Percentiles rank a stretch among this genome's conserved stretches.
These are phyloP conservation scores for Octopus sinensis DNA, from an alignment of 1,140 invertebrate genomes.

Conservation along the genomic window DNA sequence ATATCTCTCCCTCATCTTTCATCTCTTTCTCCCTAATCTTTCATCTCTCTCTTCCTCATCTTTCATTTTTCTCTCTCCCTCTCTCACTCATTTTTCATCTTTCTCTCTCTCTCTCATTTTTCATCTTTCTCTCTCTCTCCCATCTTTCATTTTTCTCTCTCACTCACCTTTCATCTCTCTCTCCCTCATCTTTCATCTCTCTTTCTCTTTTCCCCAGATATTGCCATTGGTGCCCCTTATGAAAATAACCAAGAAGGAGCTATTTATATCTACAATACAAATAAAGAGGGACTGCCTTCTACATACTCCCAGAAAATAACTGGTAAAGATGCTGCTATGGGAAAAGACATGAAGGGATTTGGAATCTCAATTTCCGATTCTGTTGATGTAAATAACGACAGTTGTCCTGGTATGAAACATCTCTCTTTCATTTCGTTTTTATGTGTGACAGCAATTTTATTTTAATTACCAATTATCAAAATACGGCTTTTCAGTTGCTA, in stretches of 20 bases:
- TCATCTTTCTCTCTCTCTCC: neutral
- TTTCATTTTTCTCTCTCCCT: too few relatives aligned
- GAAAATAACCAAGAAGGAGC: slow-evolving; percentile 70
- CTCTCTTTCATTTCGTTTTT: too few relatives aligned
- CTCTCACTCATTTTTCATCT: too few relatives aligned
- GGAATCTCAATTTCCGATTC: neutral
- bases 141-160: neutral
- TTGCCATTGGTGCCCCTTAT: slow-evolving; percentile 89
- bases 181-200: neutral
- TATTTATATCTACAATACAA: slow-evolving; percentile 85
- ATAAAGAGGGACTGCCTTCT: slow-evolving; percentile 46
- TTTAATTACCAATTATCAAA: too few relatives aligned
- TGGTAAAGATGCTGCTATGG: slow-evolving; percentile 10
- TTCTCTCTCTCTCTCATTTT: too few relatives aligned
- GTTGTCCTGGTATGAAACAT: neutral
- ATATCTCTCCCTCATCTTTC: too few relatives aligned
- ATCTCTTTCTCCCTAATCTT: too few relatives aligned
- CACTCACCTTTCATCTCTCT: neutral
- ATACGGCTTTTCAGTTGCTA: too few relatives aligned
- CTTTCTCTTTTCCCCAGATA: slow-evolving; percentile 60
- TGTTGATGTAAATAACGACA: neutral
- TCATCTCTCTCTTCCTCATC: too few relatives aligned
- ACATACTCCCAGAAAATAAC: slow-evolving; percentile 24
- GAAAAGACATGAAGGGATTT: slow-evolving; percentile 7
- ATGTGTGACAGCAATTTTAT: too few relatives aligned